These are phyloP conservation scores for Neosilurus hyrtlii DNA, from an alignment of 2,797 vertebrate genomes.

Conservation along the genomic window DNA sequence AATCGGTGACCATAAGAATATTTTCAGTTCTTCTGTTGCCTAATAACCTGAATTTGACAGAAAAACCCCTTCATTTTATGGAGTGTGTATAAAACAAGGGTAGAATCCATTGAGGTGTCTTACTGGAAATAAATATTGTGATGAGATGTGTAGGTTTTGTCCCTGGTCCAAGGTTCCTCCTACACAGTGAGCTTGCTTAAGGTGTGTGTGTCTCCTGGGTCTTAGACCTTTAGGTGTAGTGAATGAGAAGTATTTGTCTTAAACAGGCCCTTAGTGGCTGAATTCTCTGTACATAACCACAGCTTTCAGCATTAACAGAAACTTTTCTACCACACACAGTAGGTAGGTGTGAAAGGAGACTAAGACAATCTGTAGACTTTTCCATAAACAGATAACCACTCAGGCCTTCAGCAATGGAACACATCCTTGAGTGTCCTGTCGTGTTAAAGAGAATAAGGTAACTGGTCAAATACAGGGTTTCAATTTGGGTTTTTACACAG, in stretches of 20 bases:
- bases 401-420: conserved; percentile 71
- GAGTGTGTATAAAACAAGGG: background rate
- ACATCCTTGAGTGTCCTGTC: conserved; percentile 60
- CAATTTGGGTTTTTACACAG: background rate
- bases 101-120: background rate
- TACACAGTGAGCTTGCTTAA: no score
- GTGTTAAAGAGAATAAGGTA: conserved; percentile 43
- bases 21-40: background rate
- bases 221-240: background rate
- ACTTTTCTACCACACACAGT: conserved; percentile 64
- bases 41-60: background rate
- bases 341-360: conserved; percentile 44
- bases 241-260: conserved; percentile 45
- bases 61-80: background rate
- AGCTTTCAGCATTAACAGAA: conserved; percentile 67
- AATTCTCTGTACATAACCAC: conserved; percentile 57
- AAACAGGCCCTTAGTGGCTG: conserved; percentile 52
- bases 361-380: conserved; percentile 75
- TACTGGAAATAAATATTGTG: background rate
- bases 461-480: conserved; percentile 37
- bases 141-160: background rate
- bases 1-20: background rate
- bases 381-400: conserved; percentile 63
- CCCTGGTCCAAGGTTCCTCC: no score
- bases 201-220: background rate